phyloP scores from a whole-genome alignment of 92 coral and sea anemone genomes.

The Paramuricea clavata region DNA sequence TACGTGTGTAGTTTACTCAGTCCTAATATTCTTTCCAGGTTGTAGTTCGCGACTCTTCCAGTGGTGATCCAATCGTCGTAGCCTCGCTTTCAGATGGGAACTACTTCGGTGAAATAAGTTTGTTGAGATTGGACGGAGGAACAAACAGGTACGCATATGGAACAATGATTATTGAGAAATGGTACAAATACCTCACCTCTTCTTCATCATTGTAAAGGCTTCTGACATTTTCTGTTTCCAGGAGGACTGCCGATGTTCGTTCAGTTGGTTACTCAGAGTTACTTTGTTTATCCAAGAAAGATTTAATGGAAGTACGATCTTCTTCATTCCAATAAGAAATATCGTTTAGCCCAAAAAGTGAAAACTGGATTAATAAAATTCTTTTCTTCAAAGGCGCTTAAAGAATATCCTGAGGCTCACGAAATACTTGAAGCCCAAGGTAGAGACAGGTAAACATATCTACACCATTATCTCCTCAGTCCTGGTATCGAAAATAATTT shows the following conservation, averaged over 20 bases:
- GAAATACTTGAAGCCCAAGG: conserved; percentile 87
- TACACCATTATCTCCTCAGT: background rate
- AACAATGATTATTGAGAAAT: too few relatives aligned
- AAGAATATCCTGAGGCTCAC: conserved; percentile 91
- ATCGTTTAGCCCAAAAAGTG: background rate
- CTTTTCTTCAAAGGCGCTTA: conserved; percentile 71
- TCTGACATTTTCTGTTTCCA: conserved; percentile 21
- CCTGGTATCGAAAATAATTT: too few relatives aligned
- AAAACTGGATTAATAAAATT: too few relatives aligned
- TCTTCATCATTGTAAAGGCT: background rate
- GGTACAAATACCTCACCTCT: too few relatives aligned
- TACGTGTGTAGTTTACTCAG: too few relatives aligned
- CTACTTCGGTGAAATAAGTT: conserved; percentile 96
- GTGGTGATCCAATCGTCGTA: conserved; percentile 91
- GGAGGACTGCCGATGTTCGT: conserved; percentile 97
- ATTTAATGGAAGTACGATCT: conserved; percentile 87
- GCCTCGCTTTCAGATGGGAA: conserved; percentile 96
- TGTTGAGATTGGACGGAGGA: conserved; percentile 87
- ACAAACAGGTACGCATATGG: conserved; percentile 77
- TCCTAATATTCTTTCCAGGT: too few relatives aligned
- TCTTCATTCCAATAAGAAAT: background rate
- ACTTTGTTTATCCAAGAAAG: conserved; percentile 92
- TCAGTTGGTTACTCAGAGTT: conserved; percentile 98
- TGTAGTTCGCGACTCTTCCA: conserved; percentile 79
- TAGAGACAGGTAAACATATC: conserved; percentile 73